A percentile compares a stretch with the other conserved stretches of the same genome.
Conservation (phyloP, 2,888 invertebrate genomes). For the Rhodophaea formosa region DNA sequence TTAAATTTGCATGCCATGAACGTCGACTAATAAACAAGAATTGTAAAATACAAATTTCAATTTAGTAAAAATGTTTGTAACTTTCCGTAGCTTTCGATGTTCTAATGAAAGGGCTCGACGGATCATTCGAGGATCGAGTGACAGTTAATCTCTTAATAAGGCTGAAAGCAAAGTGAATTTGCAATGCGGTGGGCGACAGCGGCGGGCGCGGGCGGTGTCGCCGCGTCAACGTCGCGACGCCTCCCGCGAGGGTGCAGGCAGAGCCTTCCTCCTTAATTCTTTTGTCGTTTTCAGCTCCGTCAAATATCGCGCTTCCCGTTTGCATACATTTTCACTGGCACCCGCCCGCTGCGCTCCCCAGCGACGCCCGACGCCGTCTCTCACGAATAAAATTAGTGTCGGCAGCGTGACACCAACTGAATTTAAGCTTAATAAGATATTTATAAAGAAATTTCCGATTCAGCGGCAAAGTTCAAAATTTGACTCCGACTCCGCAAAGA, state of each 20-base stretch:
- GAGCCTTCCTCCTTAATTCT: slow-evolving; percentile 64
- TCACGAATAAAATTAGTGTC: slow-evolving; percentile 80
- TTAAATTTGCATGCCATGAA: background rate
- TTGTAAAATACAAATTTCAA: slow-evolving; percentile 8
- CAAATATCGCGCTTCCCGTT: slow-evolving; percentile 77
- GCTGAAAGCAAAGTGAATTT: slow-evolving; percentile 68
- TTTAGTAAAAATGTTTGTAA: background rate
- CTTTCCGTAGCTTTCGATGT: slow-evolving; percentile 7
- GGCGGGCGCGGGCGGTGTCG: slow-evolving; percentile 40
- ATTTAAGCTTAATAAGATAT: slow-evolving; percentile 80
- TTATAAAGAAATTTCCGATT: slow-evolving; percentile 81
- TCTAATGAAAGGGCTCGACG: slow-evolving; percentile 50
- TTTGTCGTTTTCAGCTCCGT: slow-evolving; percentile 78
- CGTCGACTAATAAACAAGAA: background rate
- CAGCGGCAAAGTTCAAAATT: slow-evolving; percentile 80
- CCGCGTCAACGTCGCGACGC: slow-evolving; percentile 40
- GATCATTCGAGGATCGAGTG: slow-evolving; percentile 41
- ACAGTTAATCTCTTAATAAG: slow-evolving; percentile 65
- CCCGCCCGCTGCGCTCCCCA: slow-evolving; percentile 38
- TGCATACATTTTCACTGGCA: slow-evolving; percentile 75
- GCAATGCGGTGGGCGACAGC: slow-evolving; percentile 42
- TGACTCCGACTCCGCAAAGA: slow-evolving; percentile 76
- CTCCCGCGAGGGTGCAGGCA: slow-evolving; percentile 30
- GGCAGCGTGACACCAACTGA: slow-evolving; percentile 80
- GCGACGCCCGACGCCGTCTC: slow-evolving; percentile 64